phyloP scores from a whole-genome alignment of 2,797 vertebrate genomes.

The Pterois miles region DNA sequence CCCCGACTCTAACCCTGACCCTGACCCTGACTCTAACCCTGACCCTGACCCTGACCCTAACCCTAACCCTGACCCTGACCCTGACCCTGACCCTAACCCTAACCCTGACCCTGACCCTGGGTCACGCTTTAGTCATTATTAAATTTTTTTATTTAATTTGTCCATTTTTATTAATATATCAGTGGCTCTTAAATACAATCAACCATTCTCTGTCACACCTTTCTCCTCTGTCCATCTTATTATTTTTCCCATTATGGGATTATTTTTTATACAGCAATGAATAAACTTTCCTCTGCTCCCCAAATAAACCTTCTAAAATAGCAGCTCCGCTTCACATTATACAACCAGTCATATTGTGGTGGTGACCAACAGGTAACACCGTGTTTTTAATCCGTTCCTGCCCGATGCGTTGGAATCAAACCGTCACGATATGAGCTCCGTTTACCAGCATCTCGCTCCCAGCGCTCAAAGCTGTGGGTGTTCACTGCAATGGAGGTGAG shows the following conservation, averaged over 20 bases:
- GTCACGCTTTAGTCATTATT: neutral
- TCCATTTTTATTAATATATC: neutral
- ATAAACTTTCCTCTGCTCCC: conserved; percentile 12
- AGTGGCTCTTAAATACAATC: neutral
- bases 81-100: too few species aligned
- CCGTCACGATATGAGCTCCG: conserved; percentile 55
- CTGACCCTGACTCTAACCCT: too few species aligned
- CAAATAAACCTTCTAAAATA: conserved; percentile 29
- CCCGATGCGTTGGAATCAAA: conserved; percentile 43
- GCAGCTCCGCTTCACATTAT: conserved; percentile 42
- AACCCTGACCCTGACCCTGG: too few species aligned
- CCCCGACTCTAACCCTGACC: too few species aligned
- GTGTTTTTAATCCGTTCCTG: neutral
- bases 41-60: too few species aligned
- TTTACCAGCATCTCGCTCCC: conserved; percentile 61
- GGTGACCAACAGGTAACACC: conserved; percentile 60
- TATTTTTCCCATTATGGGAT: neutral
- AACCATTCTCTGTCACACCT: neutral
- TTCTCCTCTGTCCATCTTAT: neutral
- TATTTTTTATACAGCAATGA: neutral
- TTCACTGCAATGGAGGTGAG: conserved; percentile 70
- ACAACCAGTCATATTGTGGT: conserved; percentile 50
- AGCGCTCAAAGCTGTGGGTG: conserved; percentile 68
- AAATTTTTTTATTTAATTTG: neutral
- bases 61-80: too few species aligned